These are phyloP conservation scores for Calliphora vicina DNA, from an alignment of 1,140 invertebrate genomes.

Conservation along the genomic window DNA sequence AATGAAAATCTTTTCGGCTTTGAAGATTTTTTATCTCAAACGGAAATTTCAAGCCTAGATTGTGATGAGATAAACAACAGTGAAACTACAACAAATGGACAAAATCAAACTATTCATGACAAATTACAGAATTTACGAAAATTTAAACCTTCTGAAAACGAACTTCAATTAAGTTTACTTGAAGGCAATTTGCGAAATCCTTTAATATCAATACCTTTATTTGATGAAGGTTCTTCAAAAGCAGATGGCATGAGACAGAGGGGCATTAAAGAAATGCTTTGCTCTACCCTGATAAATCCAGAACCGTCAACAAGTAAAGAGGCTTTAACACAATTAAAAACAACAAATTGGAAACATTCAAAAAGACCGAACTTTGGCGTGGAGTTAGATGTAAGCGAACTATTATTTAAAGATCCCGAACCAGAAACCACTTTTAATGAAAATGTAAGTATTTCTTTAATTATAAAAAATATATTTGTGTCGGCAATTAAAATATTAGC, in stretches of 20 bases:
- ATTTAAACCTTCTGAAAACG: conserved; percentile 42
- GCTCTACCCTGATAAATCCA: conserved; percentile 52
- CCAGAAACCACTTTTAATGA: conserved; percentile 52
- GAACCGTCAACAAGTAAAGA: neutral
- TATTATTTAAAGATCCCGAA: conserved; percentile 39
- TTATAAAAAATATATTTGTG: neutral
- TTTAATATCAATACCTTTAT: neutral
- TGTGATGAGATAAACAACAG: neutral
- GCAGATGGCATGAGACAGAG: conserved; percentile 39
- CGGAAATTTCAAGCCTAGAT: neutral
- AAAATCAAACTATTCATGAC: conserved; percentile 37
- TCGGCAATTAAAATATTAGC: neutral
- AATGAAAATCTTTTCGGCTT: conserved; percentile 4
- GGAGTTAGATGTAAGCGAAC: neutral
- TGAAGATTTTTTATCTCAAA: conserved; percentile 6
- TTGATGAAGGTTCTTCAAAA: neutral
- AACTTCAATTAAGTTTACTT: neutral
- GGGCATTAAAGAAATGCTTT: conserved; percentile 51
- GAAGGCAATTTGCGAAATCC: neutral
- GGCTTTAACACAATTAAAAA: neutral
- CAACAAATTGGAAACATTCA: neutral
- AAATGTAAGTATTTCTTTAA: conserved; percentile 43
- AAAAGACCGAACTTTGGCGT: neutral
- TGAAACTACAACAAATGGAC: neutral
- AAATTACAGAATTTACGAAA: conserved; percentile 46